These are phyloP conservation scores for Poeciliopsis infans DNA, from an alignment of 2,797 vertebrate genomes.

Conservation along the genomic window DNA sequence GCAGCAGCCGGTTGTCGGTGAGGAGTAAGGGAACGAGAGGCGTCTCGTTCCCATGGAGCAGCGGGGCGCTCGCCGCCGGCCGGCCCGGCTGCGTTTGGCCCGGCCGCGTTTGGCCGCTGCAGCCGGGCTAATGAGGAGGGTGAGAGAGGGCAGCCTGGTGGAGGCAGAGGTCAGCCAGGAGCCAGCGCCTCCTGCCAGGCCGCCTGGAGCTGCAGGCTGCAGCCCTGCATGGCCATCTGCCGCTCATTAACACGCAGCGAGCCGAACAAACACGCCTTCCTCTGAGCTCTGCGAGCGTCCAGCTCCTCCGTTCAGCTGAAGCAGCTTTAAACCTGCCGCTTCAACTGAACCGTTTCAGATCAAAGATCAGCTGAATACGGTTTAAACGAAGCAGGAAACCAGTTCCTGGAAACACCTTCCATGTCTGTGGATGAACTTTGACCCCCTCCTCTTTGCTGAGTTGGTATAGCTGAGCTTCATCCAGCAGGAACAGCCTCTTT, in stretches of 20 bases:
- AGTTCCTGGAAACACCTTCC: background rate
- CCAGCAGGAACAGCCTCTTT: background rate
- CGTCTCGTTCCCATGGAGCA: constrained; percentile 65
- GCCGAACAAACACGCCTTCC: constrained; percentile 26
- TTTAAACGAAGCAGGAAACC: background rate
- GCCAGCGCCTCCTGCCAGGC: constrained; percentile 68
- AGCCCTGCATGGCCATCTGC: constrained; percentile 55
- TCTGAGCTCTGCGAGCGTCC: background rate
- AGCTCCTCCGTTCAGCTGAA: background rate
- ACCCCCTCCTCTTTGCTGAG: background rate
- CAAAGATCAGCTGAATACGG: background rate
- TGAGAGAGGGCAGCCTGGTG: constrained; percentile 71
- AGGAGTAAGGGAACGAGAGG: background rate
- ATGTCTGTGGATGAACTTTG: background rate
- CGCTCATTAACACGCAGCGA: constrained; percentile 43
- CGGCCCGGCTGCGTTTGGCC: constrained; percentile 70
- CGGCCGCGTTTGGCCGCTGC: constrained; percentile 71
- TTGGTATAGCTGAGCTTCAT: background rate
- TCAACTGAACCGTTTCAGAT: too few relatives aligned
- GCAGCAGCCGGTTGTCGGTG: background rate
- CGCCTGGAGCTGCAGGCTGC: constrained; percentile 52
- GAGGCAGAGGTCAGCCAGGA: constrained; percentile 77
- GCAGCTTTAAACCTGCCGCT: too few relatives aligned
- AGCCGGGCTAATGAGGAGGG: constrained; percentile 81
- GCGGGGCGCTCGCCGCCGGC: constrained; percentile 52